Evolutionary conservation across 2,888 invertebrate genomes (phyloP), one percentile per base, ranked within the genome.

Genomic region (Bursaphelenchus okinawaensis): DNA sequence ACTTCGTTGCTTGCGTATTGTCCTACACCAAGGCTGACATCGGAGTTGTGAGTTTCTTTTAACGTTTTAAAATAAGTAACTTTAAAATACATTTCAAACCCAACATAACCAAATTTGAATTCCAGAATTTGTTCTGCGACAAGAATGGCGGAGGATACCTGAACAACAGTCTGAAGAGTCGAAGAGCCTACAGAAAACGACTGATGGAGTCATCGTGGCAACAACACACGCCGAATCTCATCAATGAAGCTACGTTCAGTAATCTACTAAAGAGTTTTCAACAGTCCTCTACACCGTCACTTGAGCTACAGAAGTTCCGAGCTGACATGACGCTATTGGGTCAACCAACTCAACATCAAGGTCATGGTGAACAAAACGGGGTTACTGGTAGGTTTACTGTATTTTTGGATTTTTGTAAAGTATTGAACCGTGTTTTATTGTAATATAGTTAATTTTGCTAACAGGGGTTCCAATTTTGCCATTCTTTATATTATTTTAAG

Each of bases 81-180:
- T 9, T 56, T 24, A 16, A 4, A 51, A 22, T 56, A 28, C 27
- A 16, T 56, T 20, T 56, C 29, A 4, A 26, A 57, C 24, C 7
- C 7, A 56, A 20, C 57, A 29, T 9, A 19, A 9, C 23, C 26
- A 16, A 3, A n/a, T n/a, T n/a, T n/a, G n/a, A n/a, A n/a, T 27
- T 24, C 19, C 27, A 56, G 56, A 56, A 56, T 4, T n/a, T 56
- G 9, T 59, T 59, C 40, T 59, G 60, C 6, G 60, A 59, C 60
- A 59, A 59, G 22, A 59, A 59, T 29, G 60, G 60, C 52, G 60
- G 60, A 12, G 60, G 60, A 3, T 59, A 22, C 52, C 51, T 59
- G 9, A 59, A 59, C 60, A 59, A 59, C 27, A 19, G 19, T 22
- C 60, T 59, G 1, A 59, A 59, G 19, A 20, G 19, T 23, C 40